Conservation (phyloP, 1,140 invertebrate genomes). For the Conus betulinus region DNA sequence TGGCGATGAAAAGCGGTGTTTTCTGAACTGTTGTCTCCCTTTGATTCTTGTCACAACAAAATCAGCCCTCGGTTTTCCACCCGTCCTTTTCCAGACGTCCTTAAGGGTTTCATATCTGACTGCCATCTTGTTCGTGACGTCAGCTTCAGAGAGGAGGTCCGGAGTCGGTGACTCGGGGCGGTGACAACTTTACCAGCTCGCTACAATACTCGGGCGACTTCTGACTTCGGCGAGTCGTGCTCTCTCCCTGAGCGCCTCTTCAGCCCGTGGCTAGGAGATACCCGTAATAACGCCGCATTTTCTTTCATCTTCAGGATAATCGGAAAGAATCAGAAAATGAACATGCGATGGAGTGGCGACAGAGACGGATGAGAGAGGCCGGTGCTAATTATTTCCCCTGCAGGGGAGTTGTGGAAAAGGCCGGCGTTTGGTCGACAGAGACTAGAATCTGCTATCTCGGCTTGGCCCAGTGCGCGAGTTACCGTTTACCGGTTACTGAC, state of each 20-base stretch:
- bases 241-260: neutral
- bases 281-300: neutral
- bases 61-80: neutral
- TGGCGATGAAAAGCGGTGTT: neutral
- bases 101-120: neutral
- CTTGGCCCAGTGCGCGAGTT: too few relatives aligned
- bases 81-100: neutral
- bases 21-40: neutral
- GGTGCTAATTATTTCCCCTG: neutral
- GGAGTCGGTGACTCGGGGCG: neutral
- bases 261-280: too few relatives aligned
- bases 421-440: neutral
- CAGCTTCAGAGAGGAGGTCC: neutral
- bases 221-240: neutral
- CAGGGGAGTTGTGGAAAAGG: neutral
- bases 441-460: too few relatives aligned
- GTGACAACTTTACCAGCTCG: neutral
- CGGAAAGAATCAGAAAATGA: slow-evolving; percentile 1
- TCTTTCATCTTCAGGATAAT: slow-evolving; percentile 1
- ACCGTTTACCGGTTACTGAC: too few relatives aligned
- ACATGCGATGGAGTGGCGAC: neutral
- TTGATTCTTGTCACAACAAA: slow-evolving; percentile 13
- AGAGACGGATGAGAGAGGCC: neutral
- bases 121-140: neutral
- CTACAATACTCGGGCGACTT: neutral